Evolutionary conservation across 2,113 vertebrate genomes (phyloP).

Genomic region (Notothenia coriiceps): DNA sequence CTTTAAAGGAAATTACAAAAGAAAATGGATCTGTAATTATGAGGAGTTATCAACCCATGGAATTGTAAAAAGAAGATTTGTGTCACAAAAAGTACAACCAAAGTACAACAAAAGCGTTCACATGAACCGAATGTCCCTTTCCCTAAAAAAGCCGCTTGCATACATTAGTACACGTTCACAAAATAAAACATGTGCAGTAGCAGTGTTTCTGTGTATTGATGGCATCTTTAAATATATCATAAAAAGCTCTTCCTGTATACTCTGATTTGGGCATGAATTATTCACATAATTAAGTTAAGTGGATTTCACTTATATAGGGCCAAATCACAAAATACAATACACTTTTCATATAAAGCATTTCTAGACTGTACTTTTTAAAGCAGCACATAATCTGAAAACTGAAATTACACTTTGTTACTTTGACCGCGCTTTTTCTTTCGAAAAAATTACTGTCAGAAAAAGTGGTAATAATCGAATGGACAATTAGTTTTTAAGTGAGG

Average conservation of each 20-base stretch:
- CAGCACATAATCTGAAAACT: slow-evolving; percentile 54
- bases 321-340: too few relatives aligned
- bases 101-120: neutral
- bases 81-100: neutral
- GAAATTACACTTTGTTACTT: slow-evolving; percentile 61
- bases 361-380: too few relatives aligned
- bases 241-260: slow-evolving; percentile 27
- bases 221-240: slow-evolving; percentile 11
- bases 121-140: slow-evolving; percentile 7
- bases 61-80: neutral
- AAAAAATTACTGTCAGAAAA: slow-evolving; percentile 75
- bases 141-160: neutral
- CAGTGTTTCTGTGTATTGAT: slow-evolving; percentile 9
- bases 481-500: slow-evolving; percentile 82
- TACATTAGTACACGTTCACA: neutral
- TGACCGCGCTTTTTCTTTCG: slow-evolving; percentile 1
- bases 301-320: too few relatives aligned
- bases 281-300: slow-evolving; percentile 20
- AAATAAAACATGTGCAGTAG: slow-evolving; percentile 7
- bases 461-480: slow-evolving; percentile 73
- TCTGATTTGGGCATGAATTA: slow-evolving; percentile 28
- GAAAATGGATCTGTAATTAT: neutral
- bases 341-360: too few relatives aligned
- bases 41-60: neutral
- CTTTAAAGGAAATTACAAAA: neutral